Conservation (phyloP, 2,797 vertebrate genomes). For the Acipenser transmontanus region DNA sequence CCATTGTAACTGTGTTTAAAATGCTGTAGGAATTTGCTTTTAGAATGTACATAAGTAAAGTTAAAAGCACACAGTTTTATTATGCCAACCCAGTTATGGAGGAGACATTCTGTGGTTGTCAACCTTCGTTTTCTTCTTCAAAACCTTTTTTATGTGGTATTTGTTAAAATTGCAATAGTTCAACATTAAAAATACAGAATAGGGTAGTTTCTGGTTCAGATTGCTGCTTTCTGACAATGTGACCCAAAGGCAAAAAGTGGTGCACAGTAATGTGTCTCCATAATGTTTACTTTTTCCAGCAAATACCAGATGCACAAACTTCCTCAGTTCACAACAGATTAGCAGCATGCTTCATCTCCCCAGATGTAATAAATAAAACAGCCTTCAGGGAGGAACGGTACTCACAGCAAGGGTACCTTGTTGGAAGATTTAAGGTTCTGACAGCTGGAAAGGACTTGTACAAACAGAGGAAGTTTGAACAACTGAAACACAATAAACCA, state of each 20-base stretch:
- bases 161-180: no score
- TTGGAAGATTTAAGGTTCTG: slow-evolving; percentile 32
- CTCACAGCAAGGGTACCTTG: slow-evolving; percentile 50
- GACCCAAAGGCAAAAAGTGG: neutral
- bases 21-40: no score
- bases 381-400: slow-evolving; percentile 51
- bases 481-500: slow-evolving; percentile 31
- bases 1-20: no score
- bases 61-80: no score
- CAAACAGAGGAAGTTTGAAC: slow-evolving; percentile 46
- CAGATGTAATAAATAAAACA: slow-evolving; percentile 43
- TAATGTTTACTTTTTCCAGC: slow-evolving; percentile 49
- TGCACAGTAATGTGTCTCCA: slow-evolving; percentile 19
- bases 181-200: no score
- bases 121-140: no score
- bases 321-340: slow-evolving; percentile 56
- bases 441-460: slow-evolving; percentile 38
- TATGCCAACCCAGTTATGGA: no score
- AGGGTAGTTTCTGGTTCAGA: no score
- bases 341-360: slow-evolving; percentile 1
- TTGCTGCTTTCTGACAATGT: no score
- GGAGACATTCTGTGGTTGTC: no score
- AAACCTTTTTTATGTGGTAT: no score
- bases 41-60: no score
- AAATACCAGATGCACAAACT: slow-evolving; percentile 50